Base-by-base conservation (phyloP, 2,797 vertebrate species). In the Danionella dracula region DNA sequence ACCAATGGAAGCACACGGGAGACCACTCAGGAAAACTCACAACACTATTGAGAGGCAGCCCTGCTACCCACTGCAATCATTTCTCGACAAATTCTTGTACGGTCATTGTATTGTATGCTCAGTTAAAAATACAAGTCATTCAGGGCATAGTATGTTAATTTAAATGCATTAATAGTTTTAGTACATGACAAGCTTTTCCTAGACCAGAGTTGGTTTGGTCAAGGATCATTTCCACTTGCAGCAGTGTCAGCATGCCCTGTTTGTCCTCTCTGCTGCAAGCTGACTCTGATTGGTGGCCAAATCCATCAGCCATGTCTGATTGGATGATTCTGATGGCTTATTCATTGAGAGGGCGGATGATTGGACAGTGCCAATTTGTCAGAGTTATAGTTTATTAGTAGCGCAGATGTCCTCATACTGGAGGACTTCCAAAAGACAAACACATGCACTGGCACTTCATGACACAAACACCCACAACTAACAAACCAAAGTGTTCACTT, bases 361-460 rank as follows among this genome's bases (percentile, higher is more conserved):
- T 82, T 74, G 74, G 85, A 87, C 82, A 81, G 80, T 79, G 77
- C 83, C 81, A 82, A 85, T 90, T 89, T 88, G 84, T 90, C 87
- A 85, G 79, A 75, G 87, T 89, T 88, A 88, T 87, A 81, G 84
- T 89, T 87, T 87, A 88, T 89, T 87, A 84, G 82, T 81, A 78
- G 81, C 82, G 85, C 87, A 88, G 87, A 88, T 89, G 88, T 87
- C 84, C 87, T 85, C 77, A 42, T 78, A 72, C 70, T 77, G 83
- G 79, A 86, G 81, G 80, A 74, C 76, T 73, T 78, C 73, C 48
- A 77, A 63, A 74, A 72, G 62, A 73, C 67, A 71, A 50, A 56
- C 53, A 53, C 73, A 73, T 27, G 23, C 66, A 78, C 64, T 75
- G 74, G 76, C 75, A 77, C 73, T 70, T 27, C 55, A 49, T 53